These are phyloP conservation scores for Otocyon megalotis DNA, from an alignment of 2,113 vertebrate species.

Conservation along the genomic window DNA sequence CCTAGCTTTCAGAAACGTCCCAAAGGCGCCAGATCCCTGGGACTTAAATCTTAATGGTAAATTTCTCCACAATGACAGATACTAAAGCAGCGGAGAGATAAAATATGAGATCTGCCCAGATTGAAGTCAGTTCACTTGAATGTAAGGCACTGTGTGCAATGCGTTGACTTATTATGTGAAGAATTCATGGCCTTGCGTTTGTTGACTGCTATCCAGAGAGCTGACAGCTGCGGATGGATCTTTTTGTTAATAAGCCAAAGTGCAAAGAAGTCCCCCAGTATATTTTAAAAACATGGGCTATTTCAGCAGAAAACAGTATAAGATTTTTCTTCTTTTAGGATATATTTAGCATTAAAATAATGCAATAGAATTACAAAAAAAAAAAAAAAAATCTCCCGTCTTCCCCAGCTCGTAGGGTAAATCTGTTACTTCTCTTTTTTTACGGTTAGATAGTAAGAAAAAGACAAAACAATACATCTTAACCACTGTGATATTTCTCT, in stretches of 20 bases:
- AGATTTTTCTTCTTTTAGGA: conserved; percentile 15
- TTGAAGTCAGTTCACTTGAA: conserved; percentile 31
- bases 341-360: conserved; percentile 50
- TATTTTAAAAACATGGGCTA: neutral
- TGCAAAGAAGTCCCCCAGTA: conserved; percentile 2
- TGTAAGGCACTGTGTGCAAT: neutral
- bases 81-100: conserved; percentile 19
- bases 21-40: conserved; percentile 29
- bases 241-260: neutral
- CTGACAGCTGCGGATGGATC: neutral
- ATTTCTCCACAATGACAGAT: conserved; percentile 52
- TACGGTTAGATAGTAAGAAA: neutral
- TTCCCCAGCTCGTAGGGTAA: neutral
- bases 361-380: neutral
- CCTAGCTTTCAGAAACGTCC: conserved; percentile 65
- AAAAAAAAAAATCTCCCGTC: neutral
- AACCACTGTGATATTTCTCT: neutral
- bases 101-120: conserved; percentile 62
- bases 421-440: neutral
- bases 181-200: conserved; percentile 55
- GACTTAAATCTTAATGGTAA: conserved; percentile 64
- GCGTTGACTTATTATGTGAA: conserved; percentile 49
- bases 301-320: conserved; percentile 34
- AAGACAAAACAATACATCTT: neutral
- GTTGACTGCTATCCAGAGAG: conserved; percentile 17